Evolutionary conservation across 2,113 vertebrate genomes (phyloP).

Genomic region (Phainopepla nitens): DNA sequence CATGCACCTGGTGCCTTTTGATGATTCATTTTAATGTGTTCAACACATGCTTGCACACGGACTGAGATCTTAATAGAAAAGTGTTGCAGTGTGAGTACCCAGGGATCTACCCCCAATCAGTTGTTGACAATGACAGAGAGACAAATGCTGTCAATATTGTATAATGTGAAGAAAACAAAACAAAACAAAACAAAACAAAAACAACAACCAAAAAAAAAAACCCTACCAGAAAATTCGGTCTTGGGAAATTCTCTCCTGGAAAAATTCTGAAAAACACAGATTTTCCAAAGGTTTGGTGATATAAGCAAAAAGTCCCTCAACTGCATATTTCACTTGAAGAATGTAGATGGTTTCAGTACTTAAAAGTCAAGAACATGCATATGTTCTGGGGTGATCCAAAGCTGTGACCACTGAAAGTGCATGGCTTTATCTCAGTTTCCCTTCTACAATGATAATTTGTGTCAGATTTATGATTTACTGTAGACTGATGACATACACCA

Average conservation of each 20-base stretch:
- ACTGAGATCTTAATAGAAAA: background rate
- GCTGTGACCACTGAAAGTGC: background rate
- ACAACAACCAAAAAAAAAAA: background rate
- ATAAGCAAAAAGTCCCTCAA: background rate
- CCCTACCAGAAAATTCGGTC: background rate
- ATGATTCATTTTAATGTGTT: conserved; percentile 62
- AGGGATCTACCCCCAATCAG: conserved; percentile 23
- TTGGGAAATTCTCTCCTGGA: background rate
- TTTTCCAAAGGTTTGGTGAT: background rate
- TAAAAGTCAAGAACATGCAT: background rate
- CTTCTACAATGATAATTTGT: conserved; percentile 22
- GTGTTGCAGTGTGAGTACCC: background rate
- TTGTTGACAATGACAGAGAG: conserved; percentile 21
- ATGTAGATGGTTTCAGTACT: background rate
- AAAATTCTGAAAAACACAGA: background rate
- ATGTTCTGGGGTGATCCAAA: conserved; percentile 44
- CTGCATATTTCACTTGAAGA: background rate
- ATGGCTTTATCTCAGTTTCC: background rate
- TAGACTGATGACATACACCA: conserved; percentile 7
- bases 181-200: too few relatives aligned
- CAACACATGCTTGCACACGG: conserved; percentile 20
- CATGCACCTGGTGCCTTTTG: conserved; percentile 50
- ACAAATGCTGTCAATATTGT: conserved; percentile 45
- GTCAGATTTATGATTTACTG: conserved; percentile 42
- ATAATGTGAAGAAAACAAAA: background rate